These are phyloP conservation scores for Exaiptasia diaphana DNA, from an alignment of 64 coral and sea anemone species.

Conservation along the genomic window DNA sequence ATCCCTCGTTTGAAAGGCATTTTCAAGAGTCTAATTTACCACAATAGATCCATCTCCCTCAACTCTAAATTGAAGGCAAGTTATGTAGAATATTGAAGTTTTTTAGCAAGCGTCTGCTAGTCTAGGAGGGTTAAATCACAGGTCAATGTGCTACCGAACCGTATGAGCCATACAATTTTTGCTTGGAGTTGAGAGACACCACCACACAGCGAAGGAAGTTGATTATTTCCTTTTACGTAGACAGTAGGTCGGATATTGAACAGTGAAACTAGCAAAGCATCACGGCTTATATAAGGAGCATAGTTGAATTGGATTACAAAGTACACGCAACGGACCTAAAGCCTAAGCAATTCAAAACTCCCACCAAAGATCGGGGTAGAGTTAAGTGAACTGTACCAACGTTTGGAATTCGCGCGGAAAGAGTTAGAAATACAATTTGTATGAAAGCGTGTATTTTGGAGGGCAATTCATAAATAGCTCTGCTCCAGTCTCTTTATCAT, in stretches of 20 bases:
- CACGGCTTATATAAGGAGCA: background rate
- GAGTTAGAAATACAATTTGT: background rate
- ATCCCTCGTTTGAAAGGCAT: conserved; percentile 12
- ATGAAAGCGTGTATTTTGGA: background rate
- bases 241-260: conserved; percentile 17
- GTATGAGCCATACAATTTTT: conserved; percentile 23
- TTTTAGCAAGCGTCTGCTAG: background rate
- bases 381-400: no score
- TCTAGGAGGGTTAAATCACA: conserved; percentile 17
- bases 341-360: background rate
- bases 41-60: background rate
- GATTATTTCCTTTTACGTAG: conserved; percentile 33
- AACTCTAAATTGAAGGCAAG: background rate
- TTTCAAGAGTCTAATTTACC: conserved; percentile 10
- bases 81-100: background rate
- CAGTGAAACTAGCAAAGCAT: background rate
- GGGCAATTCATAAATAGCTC: conserved; percentile 1
- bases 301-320: background rate
- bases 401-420: conserved; percentile 1
- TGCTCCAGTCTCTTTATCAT: conserved; percentile 14
- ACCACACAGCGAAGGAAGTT: conserved; percentile 27
- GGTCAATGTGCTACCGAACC: conserved; percentile 3
- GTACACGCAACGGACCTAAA: background rate
- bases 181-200: conserved; percentile 7
- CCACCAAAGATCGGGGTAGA: background rate